phyloP scores from a whole-genome alignment of 2,888 invertebrate species.

The Diaphora mendica region DNA sequence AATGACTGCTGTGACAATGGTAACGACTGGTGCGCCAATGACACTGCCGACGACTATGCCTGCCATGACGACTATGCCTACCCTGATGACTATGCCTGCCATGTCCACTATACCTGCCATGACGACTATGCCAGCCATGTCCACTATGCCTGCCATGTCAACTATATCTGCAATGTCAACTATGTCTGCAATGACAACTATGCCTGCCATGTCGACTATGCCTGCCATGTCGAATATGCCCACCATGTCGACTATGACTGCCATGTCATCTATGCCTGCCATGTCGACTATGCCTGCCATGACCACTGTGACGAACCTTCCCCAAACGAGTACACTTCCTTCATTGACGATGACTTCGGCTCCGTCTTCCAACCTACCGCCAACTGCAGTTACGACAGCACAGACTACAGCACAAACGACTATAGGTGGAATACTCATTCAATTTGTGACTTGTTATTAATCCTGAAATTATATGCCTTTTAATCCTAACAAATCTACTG shows the following conservation, averaged over 20 bases:
- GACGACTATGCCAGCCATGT: neutral
- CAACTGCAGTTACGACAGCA: conserved; percentile 46
- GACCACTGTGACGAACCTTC: neutral
- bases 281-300: neutral
- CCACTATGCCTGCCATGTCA: neutral
- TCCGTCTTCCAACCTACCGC: conserved; percentile 27
- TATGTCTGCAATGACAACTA: neutral
- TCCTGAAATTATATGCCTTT: conserved; percentile 78
- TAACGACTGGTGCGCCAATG: conserved; percentile 33
- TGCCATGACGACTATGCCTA: neutral
- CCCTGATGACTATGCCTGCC: neutral
- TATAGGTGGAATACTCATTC: conserved; percentile 68
- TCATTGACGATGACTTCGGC: conserved; percentile 25
- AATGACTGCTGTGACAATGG: conserved; percentile 31
- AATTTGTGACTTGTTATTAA: conserved; percentile 76
- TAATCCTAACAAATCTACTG: conserved; percentile 77
- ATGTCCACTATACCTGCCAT: neutral
- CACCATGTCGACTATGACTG: neutral
- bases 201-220: neutral
- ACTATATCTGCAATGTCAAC: neutral
- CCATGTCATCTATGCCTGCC: neutral
- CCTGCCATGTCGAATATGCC: neutral
- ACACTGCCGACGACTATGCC: conserved; percentile 13
- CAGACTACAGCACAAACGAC: conserved; percentile 25
- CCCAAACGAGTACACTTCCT: neutral